Evolutionary conservation across 2,797 vertebrate genomes (phyloP).

Genomic region (Rhadinocentrus ornatus): DNA sequence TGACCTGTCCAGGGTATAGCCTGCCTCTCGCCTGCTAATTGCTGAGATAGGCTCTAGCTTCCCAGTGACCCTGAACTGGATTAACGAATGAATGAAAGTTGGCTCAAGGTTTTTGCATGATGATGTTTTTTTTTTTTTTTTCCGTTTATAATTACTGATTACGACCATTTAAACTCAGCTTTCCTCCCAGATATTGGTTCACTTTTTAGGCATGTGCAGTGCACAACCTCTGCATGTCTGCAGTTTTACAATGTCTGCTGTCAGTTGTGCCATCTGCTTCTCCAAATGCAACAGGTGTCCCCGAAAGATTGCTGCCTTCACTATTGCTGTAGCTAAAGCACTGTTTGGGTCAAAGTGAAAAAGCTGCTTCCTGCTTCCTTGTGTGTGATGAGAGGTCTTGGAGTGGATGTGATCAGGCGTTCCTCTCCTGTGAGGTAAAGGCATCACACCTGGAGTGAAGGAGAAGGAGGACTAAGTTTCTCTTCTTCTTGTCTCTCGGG

Average conservation of each 20-base stretch:
- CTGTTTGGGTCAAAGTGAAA: conserved; percentile 8
- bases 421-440: conserved; percentile 41
- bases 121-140: too few species aligned
- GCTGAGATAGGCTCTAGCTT: too few species aligned
- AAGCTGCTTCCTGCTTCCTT: conserved; percentile 31
- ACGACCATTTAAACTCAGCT: not conserved
- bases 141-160: not conserved
- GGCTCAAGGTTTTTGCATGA: too few species aligned
- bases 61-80: too few species aligned
- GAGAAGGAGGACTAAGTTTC: conserved; percentile 20
- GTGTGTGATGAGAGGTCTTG: conserved; percentile 9
- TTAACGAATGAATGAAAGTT: too few species aligned
- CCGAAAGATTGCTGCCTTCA: conserved; percentile 13
- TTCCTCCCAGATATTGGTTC: not conserved
- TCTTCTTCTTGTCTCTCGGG: conserved; percentile 14
- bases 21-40: too few species aligned
- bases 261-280: conserved; percentile 27
- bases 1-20: too few species aligned
- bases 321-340: conserved; percentile 16
- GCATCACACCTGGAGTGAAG: conserved; percentile 42
- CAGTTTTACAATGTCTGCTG: not conserved
- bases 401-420: conserved; percentile 18
- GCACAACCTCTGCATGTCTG: not conserved
- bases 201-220: not conserved
- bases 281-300: conserved; percentile 47